A percentile compares a stretch with the other conserved stretches of the same genome.
These are phyloP conservation scores for Pentamera pediparva DNA, from an alignment of 53 echinoderm and acorn worm genomes.

Conservation along the genomic window DNA sequence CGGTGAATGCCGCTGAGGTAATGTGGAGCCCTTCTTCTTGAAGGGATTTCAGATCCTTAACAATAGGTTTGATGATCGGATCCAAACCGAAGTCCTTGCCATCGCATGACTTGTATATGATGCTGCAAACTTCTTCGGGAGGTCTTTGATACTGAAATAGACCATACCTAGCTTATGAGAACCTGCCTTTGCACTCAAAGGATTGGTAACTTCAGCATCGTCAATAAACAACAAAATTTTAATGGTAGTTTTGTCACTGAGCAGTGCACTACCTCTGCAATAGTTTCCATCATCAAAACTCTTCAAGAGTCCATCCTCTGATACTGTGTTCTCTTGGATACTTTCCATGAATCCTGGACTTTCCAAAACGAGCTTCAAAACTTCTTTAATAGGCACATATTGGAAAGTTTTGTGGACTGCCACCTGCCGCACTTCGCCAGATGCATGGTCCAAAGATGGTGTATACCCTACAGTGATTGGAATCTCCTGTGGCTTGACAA, in stretches of 20 bases:
- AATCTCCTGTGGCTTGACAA: slow-evolving; percentile 18
- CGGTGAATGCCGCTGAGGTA: slow-evolving; percentile 32
- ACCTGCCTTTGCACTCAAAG: slow-evolving; percentile 31
- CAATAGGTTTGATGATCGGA: slow-evolving; percentile 31
- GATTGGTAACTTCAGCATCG: slow-evolving; percentile 46
- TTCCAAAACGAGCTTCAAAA: slow-evolving; percentile 23
- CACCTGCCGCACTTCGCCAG: neutral
- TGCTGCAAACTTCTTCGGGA: too few species aligned
- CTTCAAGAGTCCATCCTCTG: neutral
- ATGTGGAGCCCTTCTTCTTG: slow-evolving; percentile 34
- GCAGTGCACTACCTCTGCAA: neutral
- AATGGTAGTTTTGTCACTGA: neutral
- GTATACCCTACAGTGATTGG: slow-evolving; percentile 7
- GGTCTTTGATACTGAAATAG: slow-evolving; percentile 12
- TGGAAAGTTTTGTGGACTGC: neutral
- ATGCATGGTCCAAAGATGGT: too few species aligned
- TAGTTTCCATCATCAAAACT: slow-evolving; percentile 2
- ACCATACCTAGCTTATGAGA: slow-evolving; percentile 30
- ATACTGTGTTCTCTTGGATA: neutral
- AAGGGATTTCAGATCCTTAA: slow-evolving; percentile 45
- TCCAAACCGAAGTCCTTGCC: slow-evolving; percentile 50
- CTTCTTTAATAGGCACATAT: slow-evolving; percentile 5
- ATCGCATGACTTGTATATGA: slow-evolving; percentile 45
- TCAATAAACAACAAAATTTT: slow-evolving; percentile 1
- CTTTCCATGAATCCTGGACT: slow-evolving; percentile 17